phyloP scores from a whole-genome alignment of 2,888 invertebrate genomes.

The Pimpla rufipes region DNA sequence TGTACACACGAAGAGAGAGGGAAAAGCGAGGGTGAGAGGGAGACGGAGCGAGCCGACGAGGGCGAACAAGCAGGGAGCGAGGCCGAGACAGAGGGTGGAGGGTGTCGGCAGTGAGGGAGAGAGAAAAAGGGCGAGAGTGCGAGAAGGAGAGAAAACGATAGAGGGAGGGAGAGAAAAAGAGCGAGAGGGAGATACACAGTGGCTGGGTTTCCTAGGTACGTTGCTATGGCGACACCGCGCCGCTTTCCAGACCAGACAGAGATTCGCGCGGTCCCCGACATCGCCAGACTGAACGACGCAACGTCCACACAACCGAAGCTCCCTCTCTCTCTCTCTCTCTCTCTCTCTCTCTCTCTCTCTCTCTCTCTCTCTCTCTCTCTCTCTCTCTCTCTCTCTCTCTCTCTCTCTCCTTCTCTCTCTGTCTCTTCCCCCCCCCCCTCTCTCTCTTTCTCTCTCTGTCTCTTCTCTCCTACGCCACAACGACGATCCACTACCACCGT shows the following conservation, averaged over 20 bases:
- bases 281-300: slow-evolving; percentile 74
- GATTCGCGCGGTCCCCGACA: slow-evolving; percentile 70
- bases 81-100: slow-evolving; percentile 49
- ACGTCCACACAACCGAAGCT: slow-evolving; percentile 16
- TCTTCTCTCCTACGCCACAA: neutral
- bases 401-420: neutral
- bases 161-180: slow-evolving; percentile 53
- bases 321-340: neutral
- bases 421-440: slow-evolving; percentile 12
- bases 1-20: slow-evolving; percentile 32
- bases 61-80: slow-evolving; percentile 57
- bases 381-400: slow-evolving; percentile 6
- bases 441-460: slow-evolving; percentile 28
- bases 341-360: neutral
- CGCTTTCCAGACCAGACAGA: slow-evolving; percentile 69
- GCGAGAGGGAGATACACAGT: slow-evolving; percentile 68
- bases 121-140: slow-evolving; percentile 64
- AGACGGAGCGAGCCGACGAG: slow-evolving; percentile 61
- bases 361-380: slow-evolving; percentile 26
- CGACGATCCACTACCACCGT: neutral
- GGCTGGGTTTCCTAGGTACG: slow-evolving; percentile 85
- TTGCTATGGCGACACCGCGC: slow-evolving; percentile 78
- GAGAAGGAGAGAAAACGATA: slow-evolving; percentile 64
- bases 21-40: slow-evolving; percentile 63
- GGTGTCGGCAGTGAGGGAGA: slow-evolving; percentile 59